A percentile compares a stretch with the other conserved stretches of the same genome.
Evolutionary conservation across 2,888 invertebrate species (phyloP).

Genomic region (Xanthia icteritia): DNA sequence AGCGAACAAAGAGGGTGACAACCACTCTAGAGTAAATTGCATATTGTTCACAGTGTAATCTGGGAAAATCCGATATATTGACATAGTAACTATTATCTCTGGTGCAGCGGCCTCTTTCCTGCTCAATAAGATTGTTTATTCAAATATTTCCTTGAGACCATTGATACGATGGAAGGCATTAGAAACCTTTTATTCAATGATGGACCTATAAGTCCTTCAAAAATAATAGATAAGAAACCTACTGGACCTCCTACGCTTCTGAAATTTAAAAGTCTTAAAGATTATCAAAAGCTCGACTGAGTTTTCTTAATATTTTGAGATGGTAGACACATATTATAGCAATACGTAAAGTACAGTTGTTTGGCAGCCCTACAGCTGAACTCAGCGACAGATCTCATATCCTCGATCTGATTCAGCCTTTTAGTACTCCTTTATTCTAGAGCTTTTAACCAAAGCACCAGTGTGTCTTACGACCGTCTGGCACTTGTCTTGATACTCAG

Average conservation of each 20-base stretch:
- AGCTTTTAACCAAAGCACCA: slow-evolving; percentile 23
- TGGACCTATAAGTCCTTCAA: background rate
- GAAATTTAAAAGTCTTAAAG: background rate
- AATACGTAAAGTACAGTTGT: background rate
- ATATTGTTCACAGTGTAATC: slow-evolving; percentile 53
- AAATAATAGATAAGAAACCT: too few species aligned
- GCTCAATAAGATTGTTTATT: background rate
- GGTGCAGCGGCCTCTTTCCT: background rate
- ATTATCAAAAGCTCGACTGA: background rate
- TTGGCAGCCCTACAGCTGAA: slow-evolving; percentile 23
- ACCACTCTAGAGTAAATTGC: slow-evolving; percentile 56
- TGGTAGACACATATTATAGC: too few species aligned
- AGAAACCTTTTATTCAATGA: background rate
- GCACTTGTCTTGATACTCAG: background rate
- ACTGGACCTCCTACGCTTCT: too few species aligned
- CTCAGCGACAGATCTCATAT: slow-evolving; percentile 25
- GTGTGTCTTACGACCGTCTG: slow-evolving; percentile 36
- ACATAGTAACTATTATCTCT: slow-evolving; percentile 6
- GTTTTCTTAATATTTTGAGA: background rate
- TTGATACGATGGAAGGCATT: background rate
- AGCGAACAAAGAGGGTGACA: slow-evolving; percentile 58
- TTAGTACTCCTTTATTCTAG: slow-evolving; percentile 26
- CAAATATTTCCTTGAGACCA: background rate
- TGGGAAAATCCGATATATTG: slow-evolving; percentile 23
- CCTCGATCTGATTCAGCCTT: slow-evolving; percentile 9